Conservation (phyloP, 2,113 vertebrate species). For the Eolophus roseicapilla region DNA sequence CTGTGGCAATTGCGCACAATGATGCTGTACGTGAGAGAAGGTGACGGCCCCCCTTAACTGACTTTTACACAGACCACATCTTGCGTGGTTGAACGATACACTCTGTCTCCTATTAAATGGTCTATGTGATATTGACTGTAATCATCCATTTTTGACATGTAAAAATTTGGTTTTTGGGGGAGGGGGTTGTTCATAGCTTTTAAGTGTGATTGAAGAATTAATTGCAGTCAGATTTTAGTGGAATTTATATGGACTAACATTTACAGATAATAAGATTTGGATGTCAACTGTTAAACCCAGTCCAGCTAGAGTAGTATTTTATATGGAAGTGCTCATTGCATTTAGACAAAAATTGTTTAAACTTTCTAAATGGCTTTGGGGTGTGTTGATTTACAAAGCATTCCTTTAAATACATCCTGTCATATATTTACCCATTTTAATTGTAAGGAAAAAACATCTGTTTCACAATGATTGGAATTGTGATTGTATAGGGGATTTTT, state of each 20-base stretch:
- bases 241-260: constrained; percentile 56
- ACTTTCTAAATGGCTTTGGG: constrained; percentile 50
- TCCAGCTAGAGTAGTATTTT: constrained; percentile 55
- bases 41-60: background rate
- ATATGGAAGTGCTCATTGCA: constrained; percentile 2
- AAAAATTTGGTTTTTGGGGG: background rate
- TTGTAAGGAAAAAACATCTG: background rate
- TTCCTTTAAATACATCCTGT: constrained; percentile 56
- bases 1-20: background rate
- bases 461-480: background rate
- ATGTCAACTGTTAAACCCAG: constrained; percentile 32
- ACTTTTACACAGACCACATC: constrained; percentile 13
- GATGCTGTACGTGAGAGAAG: background rate
- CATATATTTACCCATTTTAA: background rate
- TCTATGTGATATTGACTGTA: constrained; percentile 13
- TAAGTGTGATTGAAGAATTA: constrained; percentile 57
- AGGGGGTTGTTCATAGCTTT: constrained; percentile 4
- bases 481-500: constrained; percentile 10
- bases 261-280: constrained; percentile 51
- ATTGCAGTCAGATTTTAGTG: constrained; percentile 56
- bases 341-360: constrained; percentile 42
- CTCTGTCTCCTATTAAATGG: background rate
- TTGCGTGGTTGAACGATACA: background rate
- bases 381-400: constrained; percentile 46
- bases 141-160: constrained; percentile 8